Evolutionary conservation across 2,797 vertebrate genomes (phyloP), one percentile per base, ranked within the genome.

Genomic region (Monodelphis domestica): DNA sequence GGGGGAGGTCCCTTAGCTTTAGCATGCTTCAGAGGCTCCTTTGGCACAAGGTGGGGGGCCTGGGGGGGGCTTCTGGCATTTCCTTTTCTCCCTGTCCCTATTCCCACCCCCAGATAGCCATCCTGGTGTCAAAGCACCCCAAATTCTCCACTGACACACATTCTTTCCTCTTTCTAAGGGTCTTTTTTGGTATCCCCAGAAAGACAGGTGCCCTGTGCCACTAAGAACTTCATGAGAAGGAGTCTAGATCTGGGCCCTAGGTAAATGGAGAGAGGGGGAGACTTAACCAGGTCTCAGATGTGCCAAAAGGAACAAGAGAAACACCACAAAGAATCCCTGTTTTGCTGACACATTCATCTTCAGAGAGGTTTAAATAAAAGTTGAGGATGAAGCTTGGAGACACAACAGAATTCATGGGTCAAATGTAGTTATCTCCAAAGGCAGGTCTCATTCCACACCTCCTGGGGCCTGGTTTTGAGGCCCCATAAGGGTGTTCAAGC

Each of bases 271-370:
- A 92, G 26, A 95, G 33, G 26, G 54, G 92, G 94, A 78, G 70
- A 6, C 17, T 45, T 78, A 78, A 45, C 38, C 38, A 78, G 21
- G 38, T 45, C 3, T 45, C 70, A 45, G 21, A 26, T 38, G 3
- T 45, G 7, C 5, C 5, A 24, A 78, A 10, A 3, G 38, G 38
- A 93, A 94, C 10, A 92, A 95, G 92, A 94, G 95, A 95, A 96
- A 94, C 91, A 33, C 92, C 91, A 33, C 92, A 93, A 91, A 92
- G 94, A n/a, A 84, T 93, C 87, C 95, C 87, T 30, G 52, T 95
- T n/a, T n/a, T 93, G 93, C 96, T 91, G 94, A 95, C 94, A 70
- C 78, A 96, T 95, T 94, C 91, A 91, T 90, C 55, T 95, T 94
- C 56, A 89, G 56, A 94, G 53, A 93, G 63, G 55, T 96, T 96